Percentiles rank a stretch among this genome's conserved stretches.
These are phyloP conservation scores for Margaritifera margaritifera DNA, from an alignment of 2,888 invertebrate genomes.

Conservation along the genomic window DNA sequence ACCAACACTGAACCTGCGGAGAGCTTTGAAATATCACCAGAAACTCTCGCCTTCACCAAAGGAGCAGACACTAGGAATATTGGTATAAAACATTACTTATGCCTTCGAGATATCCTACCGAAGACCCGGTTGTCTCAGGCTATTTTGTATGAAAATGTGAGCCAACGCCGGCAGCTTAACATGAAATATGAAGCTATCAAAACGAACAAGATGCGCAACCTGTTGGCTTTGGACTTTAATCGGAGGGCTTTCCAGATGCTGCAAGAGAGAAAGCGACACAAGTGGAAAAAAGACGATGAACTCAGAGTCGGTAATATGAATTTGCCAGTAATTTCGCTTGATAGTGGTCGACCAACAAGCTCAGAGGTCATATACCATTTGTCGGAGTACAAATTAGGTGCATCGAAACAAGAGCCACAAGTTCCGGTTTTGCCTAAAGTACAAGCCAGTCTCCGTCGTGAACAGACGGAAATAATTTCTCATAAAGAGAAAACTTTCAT, in stretches of 20 bases:
- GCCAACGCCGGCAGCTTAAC: slow-evolving; percentile 58
- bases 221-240: slow-evolving; percentile 53
- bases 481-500: slow-evolving; percentile 59
- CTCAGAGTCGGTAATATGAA: slow-evolving; percentile 57
- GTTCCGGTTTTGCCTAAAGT: slow-evolving; percentile 53
- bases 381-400: slow-evolving; percentile 46
- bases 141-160: slow-evolving; percentile 62
- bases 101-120: slow-evolving; percentile 60
- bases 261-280: slow-evolving; percentile 58
- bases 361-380: slow-evolving; percentile 54
- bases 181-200: slow-evolving; percentile 50
- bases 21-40: slow-evolving; percentile 47
- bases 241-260: slow-evolving; percentile 53
- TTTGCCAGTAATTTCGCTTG: slow-evolving; percentile 46
- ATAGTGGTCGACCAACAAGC: slow-evolving; percentile 43
- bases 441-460: slow-evolving; percentile 52
- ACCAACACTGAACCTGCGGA: slow-evolving; percentile 31
- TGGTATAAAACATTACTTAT: slow-evolving; percentile 56
- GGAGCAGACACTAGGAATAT: slow-evolving; percentile 53
- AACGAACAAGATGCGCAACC: slow-evolving; percentile 43
- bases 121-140: slow-evolving; percentile 61
- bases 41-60: slow-evolving; percentile 43
- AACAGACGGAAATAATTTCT: slow-evolving; percentile 59
- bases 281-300: slow-evolving; percentile 64
- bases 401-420: slow-evolving; percentile 26